Evolutionary conservation across 2,888 invertebrate species (phyloP).

Genomic region (Bellardia bayeri): DNA sequence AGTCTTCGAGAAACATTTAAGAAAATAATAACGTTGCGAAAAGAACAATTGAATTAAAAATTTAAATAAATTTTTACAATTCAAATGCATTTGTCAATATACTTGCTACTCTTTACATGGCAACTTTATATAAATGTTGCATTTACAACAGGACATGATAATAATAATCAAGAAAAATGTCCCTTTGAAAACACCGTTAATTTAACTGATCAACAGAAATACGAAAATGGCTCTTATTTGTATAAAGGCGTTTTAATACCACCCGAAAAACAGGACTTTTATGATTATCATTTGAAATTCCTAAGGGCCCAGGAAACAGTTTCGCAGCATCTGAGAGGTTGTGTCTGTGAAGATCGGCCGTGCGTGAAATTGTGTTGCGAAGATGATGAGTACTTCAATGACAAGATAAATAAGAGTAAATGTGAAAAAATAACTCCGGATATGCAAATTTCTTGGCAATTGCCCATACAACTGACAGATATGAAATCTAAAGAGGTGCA

Average conservation of each 20-base stretch:
- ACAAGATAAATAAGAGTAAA: neutral
- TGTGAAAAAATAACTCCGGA: slow-evolving; percentile 48
- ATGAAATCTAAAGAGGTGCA: neutral
- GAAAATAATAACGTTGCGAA: slow-evolving; percentile 29
- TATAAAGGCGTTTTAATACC: slow-evolving; percentile 77
- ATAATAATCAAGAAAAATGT: slow-evolving; percentile 60
- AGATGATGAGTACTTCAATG: slow-evolving; percentile 34
- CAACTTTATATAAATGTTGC: neutral
- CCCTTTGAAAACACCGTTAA: slow-evolving; percentile 76
- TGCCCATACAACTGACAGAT: slow-evolving; percentile 1
- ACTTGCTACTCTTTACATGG: neutral
- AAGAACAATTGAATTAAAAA: neutral
- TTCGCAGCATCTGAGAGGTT: slow-evolving; percentile 76
- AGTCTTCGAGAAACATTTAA: slow-evolving; percentile 46
- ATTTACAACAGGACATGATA: neutral
- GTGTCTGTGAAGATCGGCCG: slow-evolving; percentile 76
- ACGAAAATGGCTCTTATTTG: slow-evolving; percentile 76
- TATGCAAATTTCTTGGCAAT: slow-evolving; percentile 41
- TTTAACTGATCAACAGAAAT: slow-evolving; percentile 72
- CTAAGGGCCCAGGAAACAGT: slow-evolving; percentile 18
- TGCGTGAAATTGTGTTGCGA: slow-evolving; percentile 79
- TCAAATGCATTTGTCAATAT: slow-evolving; percentile 27
- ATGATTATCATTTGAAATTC: slow-evolving; percentile 71
- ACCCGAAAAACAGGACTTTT: slow-evolving; percentile 67
- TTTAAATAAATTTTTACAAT: neutral